Conservation (phyloP, 2,113 vertebrate genomes). For the Xyrauchen texanus region DNA sequence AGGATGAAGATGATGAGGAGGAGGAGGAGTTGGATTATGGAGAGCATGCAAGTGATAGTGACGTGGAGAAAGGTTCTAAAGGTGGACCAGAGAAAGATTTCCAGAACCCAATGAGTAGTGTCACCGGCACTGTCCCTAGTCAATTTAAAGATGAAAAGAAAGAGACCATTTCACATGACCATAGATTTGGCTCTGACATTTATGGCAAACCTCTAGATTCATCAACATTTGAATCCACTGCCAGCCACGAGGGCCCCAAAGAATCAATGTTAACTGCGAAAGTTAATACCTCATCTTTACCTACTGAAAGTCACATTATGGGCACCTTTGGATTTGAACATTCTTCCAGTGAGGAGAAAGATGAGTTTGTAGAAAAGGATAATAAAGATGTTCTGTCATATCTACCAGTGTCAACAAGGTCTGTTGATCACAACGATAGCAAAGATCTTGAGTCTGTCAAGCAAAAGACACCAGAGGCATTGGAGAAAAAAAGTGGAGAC, state of each 20-base stretch:
- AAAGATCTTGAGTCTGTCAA: slow-evolving; percentile 63
- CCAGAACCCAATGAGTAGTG: slow-evolving; percentile 59
- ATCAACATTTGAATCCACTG: slow-evolving; percentile 42
- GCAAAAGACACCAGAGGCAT: slow-evolving; percentile 64
- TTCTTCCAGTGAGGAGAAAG: slow-evolving; percentile 62
- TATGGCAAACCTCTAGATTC: slow-evolving; percentile 54
- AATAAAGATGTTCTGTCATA: slow-evolving; percentile 47
- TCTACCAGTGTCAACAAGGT: slow-evolving; percentile 47
- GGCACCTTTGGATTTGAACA: slow-evolving; percentile 64
- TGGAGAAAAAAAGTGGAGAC: slow-evolving; percentile 68
- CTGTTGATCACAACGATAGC: slow-evolving; percentile 59
- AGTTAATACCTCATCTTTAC: slow-evolving; percentile 38
- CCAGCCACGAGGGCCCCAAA: slow-evolving; percentile 40
- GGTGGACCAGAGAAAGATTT: slow-evolving; percentile 85
- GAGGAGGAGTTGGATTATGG: slow-evolving; percentile 65
- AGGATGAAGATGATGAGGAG: slow-evolving; percentile 68
- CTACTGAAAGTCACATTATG: slow-evolving; percentile 54
- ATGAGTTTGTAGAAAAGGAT: slow-evolving; percentile 46
- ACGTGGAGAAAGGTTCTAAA: slow-evolving; percentile 87
- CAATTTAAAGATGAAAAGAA: slow-evolving; percentile 64
- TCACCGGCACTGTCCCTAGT: slow-evolving; percentile 61
- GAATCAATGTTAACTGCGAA: slow-evolving; percentile 47
- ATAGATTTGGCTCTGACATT: slow-evolving; percentile 47
- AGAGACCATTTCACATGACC: slow-evolving; percentile 34
- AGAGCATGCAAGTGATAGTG: slow-evolving; percentile 76